Conservation (phyloP, 30 jellyfish, hydroid and myxozoan genomes). For the Aurelia aurita region DNA sequence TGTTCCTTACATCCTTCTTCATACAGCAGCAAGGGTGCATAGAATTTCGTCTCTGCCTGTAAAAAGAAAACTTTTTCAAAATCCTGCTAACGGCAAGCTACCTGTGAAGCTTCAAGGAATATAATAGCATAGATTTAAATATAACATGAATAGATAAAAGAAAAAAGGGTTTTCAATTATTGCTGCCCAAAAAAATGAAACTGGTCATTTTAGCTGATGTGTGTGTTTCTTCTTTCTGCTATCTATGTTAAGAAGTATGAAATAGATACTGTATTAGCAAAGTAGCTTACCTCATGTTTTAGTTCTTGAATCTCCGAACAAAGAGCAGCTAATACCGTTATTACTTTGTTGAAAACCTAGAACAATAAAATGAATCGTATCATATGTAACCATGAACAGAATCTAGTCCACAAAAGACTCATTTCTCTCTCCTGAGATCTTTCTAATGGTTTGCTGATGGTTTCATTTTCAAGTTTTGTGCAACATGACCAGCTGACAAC, state of each 20-base stretch:
- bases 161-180: no score
- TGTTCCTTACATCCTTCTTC: conserved; percentile 94
- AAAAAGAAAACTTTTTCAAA: background rate
- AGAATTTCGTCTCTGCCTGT: conserved; percentile 92
- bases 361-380: background rate
- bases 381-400: no score
- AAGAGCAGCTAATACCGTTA: conserved; percentile 87
- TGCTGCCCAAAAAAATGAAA: no score
- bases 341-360: conserved; percentile 94
- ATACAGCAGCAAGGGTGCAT: conserved; percentile 90
- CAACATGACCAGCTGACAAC: no score
- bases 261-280: background rate
- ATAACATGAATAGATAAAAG: no score
- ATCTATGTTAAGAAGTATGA: background rate
- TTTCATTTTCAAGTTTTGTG: no score
- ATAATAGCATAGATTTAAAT: background rate
- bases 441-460: no score
- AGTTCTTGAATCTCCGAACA: conserved; percentile 87
- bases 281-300: conserved; percentile 81
- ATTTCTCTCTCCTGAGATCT: no score
- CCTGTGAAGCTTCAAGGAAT: no score
- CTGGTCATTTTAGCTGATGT: background rate
- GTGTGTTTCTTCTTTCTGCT: background rate
- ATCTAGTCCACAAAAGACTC: no score
- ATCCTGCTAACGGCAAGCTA: background rate